Conservation (phyloP, 1,140 invertebrate species). For the Drosophila prosaltans region DNA sequence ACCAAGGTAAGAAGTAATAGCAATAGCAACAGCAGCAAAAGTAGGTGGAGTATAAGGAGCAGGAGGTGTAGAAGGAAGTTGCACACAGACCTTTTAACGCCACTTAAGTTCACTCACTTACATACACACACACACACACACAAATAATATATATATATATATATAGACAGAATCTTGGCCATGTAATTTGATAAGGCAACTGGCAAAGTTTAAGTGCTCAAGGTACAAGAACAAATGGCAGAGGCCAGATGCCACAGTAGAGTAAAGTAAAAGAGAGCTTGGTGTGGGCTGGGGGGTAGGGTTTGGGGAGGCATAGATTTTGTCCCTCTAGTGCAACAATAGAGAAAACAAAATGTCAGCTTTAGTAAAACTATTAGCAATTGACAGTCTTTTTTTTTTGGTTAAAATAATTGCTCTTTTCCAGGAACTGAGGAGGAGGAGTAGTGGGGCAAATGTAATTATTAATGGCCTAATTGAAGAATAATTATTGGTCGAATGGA, state of each 20-base stretch:
- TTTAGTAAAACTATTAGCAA: constrained; percentile 37
- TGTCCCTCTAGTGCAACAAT: too few relatives aligned
- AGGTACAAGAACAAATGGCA: constrained; percentile 22
- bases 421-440: too few relatives aligned
- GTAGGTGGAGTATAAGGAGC: too few relatives aligned
- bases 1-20: background rate
- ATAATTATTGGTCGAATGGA: too few relatives aligned
- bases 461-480: too few relatives aligned
- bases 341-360: background rate
- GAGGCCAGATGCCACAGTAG: too few relatives aligned
- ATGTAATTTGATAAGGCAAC: constrained; percentile 75
- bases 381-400: constrained; percentile 44
- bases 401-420: background rate
- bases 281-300: background rate
- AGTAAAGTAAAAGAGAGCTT: too few relatives aligned
- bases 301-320: background rate
- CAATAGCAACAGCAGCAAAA: too few relatives aligned
- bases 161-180: constrained; percentile 44
- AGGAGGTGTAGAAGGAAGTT: constrained; percentile 46
- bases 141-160: too few relatives aligned
- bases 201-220: constrained; percentile 55
- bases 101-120: constrained; percentile 42
- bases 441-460: too few relatives aligned
- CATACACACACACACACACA: constrained; percentile 4
- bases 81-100: constrained; percentile 63